Conservation (phyloP, 2,888 invertebrate species). For the Crioceris asparagi region DNA sequence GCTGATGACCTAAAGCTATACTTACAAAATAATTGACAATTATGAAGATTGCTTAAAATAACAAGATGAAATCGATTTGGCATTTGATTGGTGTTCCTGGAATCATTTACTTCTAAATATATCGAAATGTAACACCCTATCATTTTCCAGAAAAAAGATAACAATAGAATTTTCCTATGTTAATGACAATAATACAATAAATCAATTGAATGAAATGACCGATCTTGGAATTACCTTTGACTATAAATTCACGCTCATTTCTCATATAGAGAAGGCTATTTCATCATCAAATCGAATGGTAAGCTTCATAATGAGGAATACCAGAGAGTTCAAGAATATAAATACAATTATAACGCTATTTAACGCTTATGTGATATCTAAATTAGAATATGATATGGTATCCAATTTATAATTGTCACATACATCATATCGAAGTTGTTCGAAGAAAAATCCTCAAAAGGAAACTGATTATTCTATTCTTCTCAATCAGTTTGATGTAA, state of each 20-base stretch:
- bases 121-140: constrained; percentile 1
- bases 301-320: constrained; percentile 5
- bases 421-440: neutral
- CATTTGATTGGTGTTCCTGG: constrained; percentile 3
- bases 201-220: constrained; percentile 1
- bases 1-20: constrained; percentile 4
- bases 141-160: constrained; percentile 3
- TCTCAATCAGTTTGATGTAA: too few relatives aligned
- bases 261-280: constrained; percentile 2
- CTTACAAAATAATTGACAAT: neutral
- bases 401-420: neutral
- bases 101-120: constrained; percentile 5
- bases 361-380: constrained; percentile 4
- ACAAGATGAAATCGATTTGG: constrained; percentile 2
- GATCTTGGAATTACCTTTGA: constrained; percentile 4
- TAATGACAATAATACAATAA: neutral
- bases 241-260: constrained; percentile 1
- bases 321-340: constrained; percentile 1
- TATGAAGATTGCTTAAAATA: constrained; percentile 1
- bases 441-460: neutral
- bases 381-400: constrained; percentile 1
- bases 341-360: constrained; percentile 1
- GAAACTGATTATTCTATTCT: too few relatives aligned
- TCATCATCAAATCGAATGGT: constrained; percentile 4
- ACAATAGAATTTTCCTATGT: constrained; percentile 2